Evolutionary conservation across 2,113 vertebrate genomes (phyloP).

Genomic region (Psilopogon haemacephalus): DNA sequence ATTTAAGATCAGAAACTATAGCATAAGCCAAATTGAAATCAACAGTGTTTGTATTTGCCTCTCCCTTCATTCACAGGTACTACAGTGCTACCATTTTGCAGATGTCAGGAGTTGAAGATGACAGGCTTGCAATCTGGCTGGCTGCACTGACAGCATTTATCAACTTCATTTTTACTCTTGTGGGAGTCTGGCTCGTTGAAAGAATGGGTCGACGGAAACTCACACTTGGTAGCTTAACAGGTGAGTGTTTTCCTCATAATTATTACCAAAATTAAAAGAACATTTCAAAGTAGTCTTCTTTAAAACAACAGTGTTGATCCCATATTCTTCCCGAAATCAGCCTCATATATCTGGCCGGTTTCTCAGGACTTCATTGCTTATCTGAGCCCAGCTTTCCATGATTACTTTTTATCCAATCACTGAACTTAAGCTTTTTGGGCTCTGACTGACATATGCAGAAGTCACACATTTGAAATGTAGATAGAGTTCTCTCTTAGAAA

Average conservation of each 20-base stretch:
- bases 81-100: constrained; percentile 99
- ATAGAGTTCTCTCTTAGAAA: background rate
- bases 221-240: constrained; percentile 88
- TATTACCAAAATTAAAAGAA: background rate
- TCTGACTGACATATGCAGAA: background rate
- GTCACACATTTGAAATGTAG: background rate
- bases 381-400: background rate
- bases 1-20: background rate
- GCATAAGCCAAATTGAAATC: background rate
- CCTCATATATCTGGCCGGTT: background rate
- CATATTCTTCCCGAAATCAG: background rate
- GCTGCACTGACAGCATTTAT: constrained; percentile 90
- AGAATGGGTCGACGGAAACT: constrained; percentile 91
- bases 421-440: background rate
- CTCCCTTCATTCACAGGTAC: constrained; percentile 80
- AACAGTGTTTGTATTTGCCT: background rate
- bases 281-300: background rate
- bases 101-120: constrained; percentile 95
- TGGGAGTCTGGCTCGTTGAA: constrained; percentile 98
- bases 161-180: constrained; percentile 93
- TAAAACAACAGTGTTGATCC: background rate
- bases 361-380: background rate
- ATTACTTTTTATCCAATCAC: background rate
- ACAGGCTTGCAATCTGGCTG: constrained; percentile 94
- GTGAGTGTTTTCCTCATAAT: constrained; percentile 70